phyloP scores from a whole-genome alignment of 2,797 vertebrate species.

The Alosa sapidissima region DNA sequence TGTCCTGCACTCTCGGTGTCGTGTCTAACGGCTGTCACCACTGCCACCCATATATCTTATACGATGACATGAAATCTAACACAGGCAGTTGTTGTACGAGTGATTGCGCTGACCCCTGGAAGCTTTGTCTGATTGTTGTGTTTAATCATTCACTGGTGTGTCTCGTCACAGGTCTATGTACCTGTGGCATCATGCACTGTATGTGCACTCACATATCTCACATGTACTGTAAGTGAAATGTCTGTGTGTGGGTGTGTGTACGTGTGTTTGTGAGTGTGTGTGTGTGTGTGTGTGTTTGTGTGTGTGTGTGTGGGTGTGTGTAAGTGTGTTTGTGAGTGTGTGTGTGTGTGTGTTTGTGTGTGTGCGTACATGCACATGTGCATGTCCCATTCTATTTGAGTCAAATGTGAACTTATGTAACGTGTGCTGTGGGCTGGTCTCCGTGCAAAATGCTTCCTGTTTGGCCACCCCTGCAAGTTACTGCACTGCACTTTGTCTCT shows the following conservation, averaged over 20 bases:
- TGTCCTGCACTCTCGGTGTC: background rate
- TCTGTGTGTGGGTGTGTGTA: background rate
- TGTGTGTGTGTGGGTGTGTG: background rate
- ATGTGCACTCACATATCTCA: background rate
- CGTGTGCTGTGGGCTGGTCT: background rate
- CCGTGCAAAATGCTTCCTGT: background rate
- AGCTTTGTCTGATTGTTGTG: background rate
- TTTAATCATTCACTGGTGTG: background rate
- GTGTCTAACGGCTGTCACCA: background rate
- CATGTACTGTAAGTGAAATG: background rate
- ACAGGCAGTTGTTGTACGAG: background rate
- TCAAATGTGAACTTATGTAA: background rate
- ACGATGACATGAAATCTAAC: background rate
- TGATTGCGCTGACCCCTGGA: background rate
- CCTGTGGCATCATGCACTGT: background rate
- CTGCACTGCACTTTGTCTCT: background rate
- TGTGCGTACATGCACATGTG: background rate
- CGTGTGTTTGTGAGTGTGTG: background rate
- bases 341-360: background rate
- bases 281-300: background rate
- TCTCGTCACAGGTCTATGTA: background rate
- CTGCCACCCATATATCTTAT: background rate
- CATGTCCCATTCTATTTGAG: background rate
- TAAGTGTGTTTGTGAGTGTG: background rate
- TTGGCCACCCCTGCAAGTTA: background rate